phyloP scores from a whole-genome alignment of 2,797 vertebrate genomes.

The Ispidina lecontei region DNA sequence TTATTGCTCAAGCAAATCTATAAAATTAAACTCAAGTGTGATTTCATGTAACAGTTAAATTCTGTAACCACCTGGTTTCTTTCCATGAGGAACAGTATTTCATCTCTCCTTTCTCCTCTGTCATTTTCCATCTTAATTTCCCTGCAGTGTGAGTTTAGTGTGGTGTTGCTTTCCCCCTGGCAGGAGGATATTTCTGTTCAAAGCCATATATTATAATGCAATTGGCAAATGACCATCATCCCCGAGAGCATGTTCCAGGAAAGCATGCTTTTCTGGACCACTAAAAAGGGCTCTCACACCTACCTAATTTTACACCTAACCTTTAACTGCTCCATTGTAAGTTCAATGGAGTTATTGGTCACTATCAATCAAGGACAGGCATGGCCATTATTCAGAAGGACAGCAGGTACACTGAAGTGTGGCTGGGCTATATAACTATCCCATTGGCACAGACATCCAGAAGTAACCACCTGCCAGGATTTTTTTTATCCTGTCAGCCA shows the following conservation, averaged over 20 bases:
- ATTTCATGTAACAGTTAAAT: slow-evolving; percentile 11
- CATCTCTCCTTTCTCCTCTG: not conserved
- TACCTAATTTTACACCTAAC: not conserved
- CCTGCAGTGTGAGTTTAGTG: not conserved
- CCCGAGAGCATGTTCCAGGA: not conserved
- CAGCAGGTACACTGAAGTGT: not conserved
- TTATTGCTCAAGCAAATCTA: slow-evolving; percentile 33
- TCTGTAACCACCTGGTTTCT: not conserved
- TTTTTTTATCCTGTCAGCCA: not conserved
- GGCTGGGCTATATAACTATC: not conserved
- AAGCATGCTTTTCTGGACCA: not conserved
- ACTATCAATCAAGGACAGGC: not conserved
- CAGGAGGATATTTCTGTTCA: not conserved
- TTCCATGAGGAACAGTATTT: not conserved
- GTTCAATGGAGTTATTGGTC: not conserved
- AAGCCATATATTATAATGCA: not conserved
- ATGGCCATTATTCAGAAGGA: not conserved
- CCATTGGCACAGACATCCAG: not conserved
- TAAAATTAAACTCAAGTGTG: slow-evolving; percentile 38
- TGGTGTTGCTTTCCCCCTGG: not conserved
- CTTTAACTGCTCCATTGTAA: not conserved
- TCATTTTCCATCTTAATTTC: not conserved
- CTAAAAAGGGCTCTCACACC: not conserved
- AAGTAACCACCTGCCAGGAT: not conserved
- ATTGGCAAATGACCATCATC: not conserved